Conservation (phyloP, 2,113 vertebrate species). For the Origma solitaria region DNA sequence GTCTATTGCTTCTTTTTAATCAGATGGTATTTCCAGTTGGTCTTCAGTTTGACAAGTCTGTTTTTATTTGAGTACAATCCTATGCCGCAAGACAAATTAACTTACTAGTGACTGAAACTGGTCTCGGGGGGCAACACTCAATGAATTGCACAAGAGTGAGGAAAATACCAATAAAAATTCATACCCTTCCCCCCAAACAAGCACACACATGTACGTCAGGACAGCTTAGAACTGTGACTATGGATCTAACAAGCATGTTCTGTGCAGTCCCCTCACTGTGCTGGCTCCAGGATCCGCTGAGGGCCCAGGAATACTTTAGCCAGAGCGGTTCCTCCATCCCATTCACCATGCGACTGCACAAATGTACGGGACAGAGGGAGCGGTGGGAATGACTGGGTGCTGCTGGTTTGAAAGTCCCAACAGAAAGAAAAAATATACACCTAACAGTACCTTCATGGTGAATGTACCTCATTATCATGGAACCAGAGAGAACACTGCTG, state of each 20-base stretch:
- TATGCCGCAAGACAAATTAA: not conserved
- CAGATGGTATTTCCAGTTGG: not conserved
- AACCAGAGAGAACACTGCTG: not conserved
- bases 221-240: not conserved
- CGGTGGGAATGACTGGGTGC: not conserved
- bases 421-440: not conserved
- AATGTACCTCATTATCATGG: not conserved
- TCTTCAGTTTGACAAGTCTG: not conserved
- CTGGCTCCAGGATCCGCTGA: not conserved
- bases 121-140: not conserved
- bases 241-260: not conserved
- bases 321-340: not conserved
- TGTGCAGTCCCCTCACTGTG: not conserved
- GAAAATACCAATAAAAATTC: not conserved
- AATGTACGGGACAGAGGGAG: not conserved
- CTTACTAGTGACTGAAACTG: not conserved
- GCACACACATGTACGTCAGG: not conserved
- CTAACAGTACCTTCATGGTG: not conserved
- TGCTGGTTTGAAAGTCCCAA: not conserved
- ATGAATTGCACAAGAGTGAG: not conserved
- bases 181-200: not conserved
- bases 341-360: not conserved
- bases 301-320: not conserved
- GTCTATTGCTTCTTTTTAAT: not conserved
- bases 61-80: not conserved